Base-by-base conservation (phyloP, 2,888 invertebrate species). In the Sinodicranocentrus sp. region DNA sequence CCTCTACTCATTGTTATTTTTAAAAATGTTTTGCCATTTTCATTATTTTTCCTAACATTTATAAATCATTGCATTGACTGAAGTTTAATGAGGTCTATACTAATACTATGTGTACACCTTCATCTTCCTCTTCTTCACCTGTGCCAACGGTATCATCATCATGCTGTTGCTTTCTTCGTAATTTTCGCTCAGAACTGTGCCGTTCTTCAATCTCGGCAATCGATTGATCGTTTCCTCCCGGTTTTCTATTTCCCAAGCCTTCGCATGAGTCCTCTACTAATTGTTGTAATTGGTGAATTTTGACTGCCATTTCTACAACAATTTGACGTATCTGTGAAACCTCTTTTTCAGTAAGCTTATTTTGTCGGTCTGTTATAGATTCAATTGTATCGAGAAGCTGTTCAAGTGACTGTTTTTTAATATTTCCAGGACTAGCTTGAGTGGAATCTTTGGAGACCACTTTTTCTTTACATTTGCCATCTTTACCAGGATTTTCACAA, bases 181-280 rank as follows among this genome's bases (percentile, higher is more conserved):
- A 6, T 21, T 72, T 71, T 17, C 67, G 19, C 28, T 73, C 73
- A 1, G 28, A 19, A n/a, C 15, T 44, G 19, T 73, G 80, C 26
- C 25, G 33, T 54, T 73, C 67, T 25, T 44, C 80, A 19, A 67
- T 68, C 19, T 80, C 68, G 8, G 57, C 44, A 39, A 78, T 19
- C 0, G 33, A 6, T 48, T 48, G 39, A 5, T 48, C 48, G 2
- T 44, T 2, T 28, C 39, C 1, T 25, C 39, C 10, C 13, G 21
- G 10, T 6, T 43, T 1, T 15, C 21, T 5, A 5, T 17, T 1
- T 19, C 15, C 5, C 48, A 21, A 5, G 57, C 13, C 0, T n/a
- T 48, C 5, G 25, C 21, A n/a, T 48, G 15, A 13, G 44, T n/a
- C 10, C 26, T 44, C 25, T 59, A 10, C 10, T 15, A 15, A 23